phyloP scores from a whole-genome alignment of 2,113 vertebrate species.

The Corythaeola cristata region DNA sequence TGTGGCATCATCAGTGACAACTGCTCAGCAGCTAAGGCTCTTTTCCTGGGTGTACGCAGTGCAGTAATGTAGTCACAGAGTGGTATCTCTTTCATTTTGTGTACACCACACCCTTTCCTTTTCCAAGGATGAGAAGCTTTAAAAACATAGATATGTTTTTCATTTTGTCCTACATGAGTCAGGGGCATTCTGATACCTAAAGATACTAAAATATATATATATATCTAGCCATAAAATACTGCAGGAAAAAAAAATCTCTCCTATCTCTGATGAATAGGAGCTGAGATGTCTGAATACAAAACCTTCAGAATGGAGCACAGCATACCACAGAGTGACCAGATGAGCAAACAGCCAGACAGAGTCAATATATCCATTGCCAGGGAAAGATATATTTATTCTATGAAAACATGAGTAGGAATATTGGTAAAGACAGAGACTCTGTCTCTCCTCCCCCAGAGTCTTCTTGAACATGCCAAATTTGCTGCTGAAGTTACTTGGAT shows the following conservation, averaged over 20 bases:
- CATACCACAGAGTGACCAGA: not conserved
- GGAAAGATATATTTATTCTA: not conserved
- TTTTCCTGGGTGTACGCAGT: not conserved
- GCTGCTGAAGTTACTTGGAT: not conserved
- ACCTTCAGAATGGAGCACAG: not conserved
- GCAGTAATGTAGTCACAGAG: not conserved
- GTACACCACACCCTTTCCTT: not conserved
- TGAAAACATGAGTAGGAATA: not conserved
- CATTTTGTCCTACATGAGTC: not conserved
- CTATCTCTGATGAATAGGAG: not conserved
- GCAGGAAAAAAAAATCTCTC: not conserved
- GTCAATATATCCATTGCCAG: not conserved
- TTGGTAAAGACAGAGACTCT: not conserved
- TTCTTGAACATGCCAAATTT: not conserved
- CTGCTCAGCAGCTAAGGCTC: not conserved
- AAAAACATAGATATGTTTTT: not conserved
- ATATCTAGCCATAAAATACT: not conserved
- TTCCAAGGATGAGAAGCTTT: not conserved
- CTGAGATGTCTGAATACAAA: not conserved
- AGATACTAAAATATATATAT: not conserved
- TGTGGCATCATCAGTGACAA: not conserved
- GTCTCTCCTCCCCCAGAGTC: not conserved
- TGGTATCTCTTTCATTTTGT: not conserved
- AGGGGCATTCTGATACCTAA: not conserved
- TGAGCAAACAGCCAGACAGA: not conserved